Conservation (phyloP, 2,888 invertebrate species). For the Platycheirus albimanus region DNA sequence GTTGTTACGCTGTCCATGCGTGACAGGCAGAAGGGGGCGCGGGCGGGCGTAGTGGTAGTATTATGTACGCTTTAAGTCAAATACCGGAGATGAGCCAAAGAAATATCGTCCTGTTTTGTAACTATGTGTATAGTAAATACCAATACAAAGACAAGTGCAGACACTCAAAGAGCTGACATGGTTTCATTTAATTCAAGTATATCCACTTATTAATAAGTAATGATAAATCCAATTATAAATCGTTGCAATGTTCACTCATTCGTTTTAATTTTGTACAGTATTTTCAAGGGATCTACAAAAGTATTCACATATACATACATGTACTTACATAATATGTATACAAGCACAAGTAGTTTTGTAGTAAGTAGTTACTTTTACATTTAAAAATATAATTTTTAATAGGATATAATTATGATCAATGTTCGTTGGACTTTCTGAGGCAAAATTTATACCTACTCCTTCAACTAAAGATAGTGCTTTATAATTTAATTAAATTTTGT, state of each 20-base stretch:
- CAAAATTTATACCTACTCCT: too few species aligned
- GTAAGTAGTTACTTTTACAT: too few species aligned
- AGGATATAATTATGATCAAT: too few species aligned
- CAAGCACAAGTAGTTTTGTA: too few species aligned
- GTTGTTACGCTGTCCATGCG: neutral
- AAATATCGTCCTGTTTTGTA: conserved; percentile 11
- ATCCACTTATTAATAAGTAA: conserved; percentile 57
- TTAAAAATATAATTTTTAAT: too few species aligned
- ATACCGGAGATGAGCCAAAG: conserved; percentile 21
- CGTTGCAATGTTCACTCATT: conserved; percentile 55
- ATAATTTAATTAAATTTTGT: too few species aligned
- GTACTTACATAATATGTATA: too few species aligned
- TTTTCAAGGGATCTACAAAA: conserved; percentile 25
- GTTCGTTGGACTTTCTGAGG: too few species aligned
- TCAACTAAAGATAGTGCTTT: too few species aligned
- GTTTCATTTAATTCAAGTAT: conserved; percentile 69
- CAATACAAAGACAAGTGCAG: conserved; percentile 46
- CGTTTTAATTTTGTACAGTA: conserved; percentile 46
- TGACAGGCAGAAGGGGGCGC: neutral
- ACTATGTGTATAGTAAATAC: too few species aligned
- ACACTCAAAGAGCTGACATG: conserved; percentile 66
- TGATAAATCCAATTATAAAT: conserved; percentile 66
- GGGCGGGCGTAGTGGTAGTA: neutral
- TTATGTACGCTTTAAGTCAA: too few species aligned
- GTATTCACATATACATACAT: too few species aligned